A percentile compares a stretch with the other conserved stretches of the same genome.
Conservation (phyloP, 1,140 invertebrate genomes). For the Drosophila dunni region DNA sequence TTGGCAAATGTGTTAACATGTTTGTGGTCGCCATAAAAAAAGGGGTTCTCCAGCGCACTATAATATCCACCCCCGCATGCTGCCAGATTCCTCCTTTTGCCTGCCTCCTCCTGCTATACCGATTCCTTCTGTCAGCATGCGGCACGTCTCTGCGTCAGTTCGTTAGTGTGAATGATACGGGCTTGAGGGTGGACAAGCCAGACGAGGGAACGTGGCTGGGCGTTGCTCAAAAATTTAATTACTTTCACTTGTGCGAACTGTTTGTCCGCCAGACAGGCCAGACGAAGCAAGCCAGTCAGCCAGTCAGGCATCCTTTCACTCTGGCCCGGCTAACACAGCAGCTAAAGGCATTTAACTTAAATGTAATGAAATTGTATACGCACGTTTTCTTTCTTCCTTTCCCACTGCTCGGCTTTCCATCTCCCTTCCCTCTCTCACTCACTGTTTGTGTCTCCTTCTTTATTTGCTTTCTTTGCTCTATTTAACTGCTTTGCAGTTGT, state of each 20-base stretch:
- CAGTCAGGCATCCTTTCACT: background rate
- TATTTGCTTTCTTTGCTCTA: background rate
- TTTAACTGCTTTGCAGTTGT: constrained; percentile 35
- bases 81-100: too few species aligned
- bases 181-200: background rate
- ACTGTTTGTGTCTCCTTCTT: background rate
- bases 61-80: background rate
- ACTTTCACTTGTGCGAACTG: constrained; percentile 78
- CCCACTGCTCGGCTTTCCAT: background rate
- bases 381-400: constrained; percentile 48
- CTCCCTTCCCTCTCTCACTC: constrained; percentile 4
- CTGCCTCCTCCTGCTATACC: too few species aligned
- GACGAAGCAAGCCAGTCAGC: background rate
- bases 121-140: constrained; percentile 21
- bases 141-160: constrained; percentile 66
- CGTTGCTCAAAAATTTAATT: constrained; percentile 77
- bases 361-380: constrained; percentile 77
- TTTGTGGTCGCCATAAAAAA: constrained; percentile 74
- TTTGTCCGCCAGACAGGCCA: constrained; percentile 63
- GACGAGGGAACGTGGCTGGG: constrained; percentile 15
- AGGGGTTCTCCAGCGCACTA: constrained; percentile 37
- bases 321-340: constrained; percentile 30
- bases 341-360: constrained; percentile 78
- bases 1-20: constrained; percentile 74
- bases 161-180: constrained; percentile 72